Evolutionary conservation across 2,888 invertebrate species (phyloP).

Genomic region (Epirrhoe alternata): DNA sequence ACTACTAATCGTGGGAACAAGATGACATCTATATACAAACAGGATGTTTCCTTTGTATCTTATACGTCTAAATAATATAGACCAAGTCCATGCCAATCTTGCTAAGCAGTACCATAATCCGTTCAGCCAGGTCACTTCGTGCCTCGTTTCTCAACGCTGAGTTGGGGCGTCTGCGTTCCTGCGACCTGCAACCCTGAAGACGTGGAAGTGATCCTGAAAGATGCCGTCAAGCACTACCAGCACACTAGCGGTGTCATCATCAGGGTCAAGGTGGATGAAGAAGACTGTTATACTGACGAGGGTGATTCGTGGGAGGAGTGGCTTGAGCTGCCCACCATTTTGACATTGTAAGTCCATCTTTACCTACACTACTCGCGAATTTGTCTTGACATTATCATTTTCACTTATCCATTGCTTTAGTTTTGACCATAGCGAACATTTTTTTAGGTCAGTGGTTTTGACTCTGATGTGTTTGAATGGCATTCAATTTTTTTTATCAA

Average conservation of each 20-base stretch:
- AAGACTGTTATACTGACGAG: constrained; percentile 85
- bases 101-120: constrained; percentile 63
- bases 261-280: constrained; percentile 86
- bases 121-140: constrained; percentile 90
- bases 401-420: no score
- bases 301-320: constrained; percentile 66
- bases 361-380: neutral
- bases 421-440: no score
- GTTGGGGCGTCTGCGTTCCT: constrained; percentile 90
- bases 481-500: no score
- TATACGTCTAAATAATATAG: no score
- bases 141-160: constrained; percentile 88
- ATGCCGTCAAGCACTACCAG: constrained; percentile 85
- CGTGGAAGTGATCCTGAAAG: constrained; percentile 84
- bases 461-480: no score
- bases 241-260: constrained; percentile 86
- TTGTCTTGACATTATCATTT: no score
- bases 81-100: neutral
- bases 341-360: constrained; percentile 68
- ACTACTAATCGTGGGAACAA: no score
- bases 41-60: no score
- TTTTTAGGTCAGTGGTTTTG: no score
- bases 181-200: constrained; percentile 86
- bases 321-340: constrained; percentile 69
- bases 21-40: no score